Base-by-base conservation (phyloP, 2,888 invertebrate species). In the Stenchaetothrips biformis region DNA sequence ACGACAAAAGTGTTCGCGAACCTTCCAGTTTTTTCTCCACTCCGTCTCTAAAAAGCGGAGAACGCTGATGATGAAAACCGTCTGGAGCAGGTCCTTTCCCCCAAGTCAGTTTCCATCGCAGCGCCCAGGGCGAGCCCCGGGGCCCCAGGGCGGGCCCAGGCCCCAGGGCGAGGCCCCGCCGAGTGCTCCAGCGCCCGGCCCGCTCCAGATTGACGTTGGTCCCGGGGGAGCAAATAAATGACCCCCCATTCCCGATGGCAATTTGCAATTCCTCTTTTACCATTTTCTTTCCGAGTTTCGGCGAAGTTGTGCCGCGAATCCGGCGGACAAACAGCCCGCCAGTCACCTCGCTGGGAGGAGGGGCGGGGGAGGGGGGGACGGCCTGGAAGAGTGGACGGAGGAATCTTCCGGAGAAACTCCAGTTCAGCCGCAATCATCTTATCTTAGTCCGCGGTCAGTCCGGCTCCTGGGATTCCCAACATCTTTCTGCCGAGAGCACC, bases 231-330 rank as follows among this genome's bases (percentile, higher is more conserved):
- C 67, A 74, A 74, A 74, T 74, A 74, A 74, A 74, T 74, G 67
- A 74, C 67, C 67, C 67, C 67, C 67, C 25, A 74, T 25, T 74
- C 25, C 67, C 67, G 67, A 74, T 74, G 67, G 67, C 67, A 74
- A 74, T 74, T 74, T 74, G 67, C 67, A 74, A 74, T 74, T 74
- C 67, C 67, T 74, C 67, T 74, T 74, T 74, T 74, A 74, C 67
- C 25, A 74, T 74, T 74, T 74, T 74, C 67, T 74, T 74, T 21
- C 67, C 67, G 67, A 74, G 67, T 74, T 37, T 74, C 7, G 21
- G 11, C 67, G 25, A 74, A 74, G 9, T 74, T 74, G 67, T 7
- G 25, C 13, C 9, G 53, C 67, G 67, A 25, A 25, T 11, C 67
- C 8, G 67, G 25, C 25, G 25, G 21, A 4, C 67, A 74, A 74